phyloP scores from a whole-genome alignment of 2,113 vertebrate genomes.

The Tringa solitaria region DNA sequence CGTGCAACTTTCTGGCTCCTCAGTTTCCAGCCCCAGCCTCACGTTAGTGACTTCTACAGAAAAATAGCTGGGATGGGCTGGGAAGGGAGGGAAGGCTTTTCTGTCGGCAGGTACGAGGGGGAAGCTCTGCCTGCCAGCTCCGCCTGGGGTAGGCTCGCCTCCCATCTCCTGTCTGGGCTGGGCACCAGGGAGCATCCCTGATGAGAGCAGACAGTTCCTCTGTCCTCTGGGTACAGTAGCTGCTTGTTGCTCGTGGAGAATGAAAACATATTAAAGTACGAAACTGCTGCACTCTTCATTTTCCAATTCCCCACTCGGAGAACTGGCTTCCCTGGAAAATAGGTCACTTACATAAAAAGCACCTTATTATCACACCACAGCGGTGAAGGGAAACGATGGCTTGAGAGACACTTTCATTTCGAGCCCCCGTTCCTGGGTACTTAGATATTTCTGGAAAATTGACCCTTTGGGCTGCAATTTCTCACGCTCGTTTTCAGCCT shows the following conservation, averaged over 20 bases:
- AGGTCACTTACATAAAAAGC: slow-evolving; percentile 75
- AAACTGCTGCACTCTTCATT: slow-evolving; percentile 69
- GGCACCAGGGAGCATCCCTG: slow-evolving; percentile 36
- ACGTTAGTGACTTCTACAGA: not conserved
- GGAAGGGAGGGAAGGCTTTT: not conserved
- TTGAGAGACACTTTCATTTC: slow-evolving; percentile 50
- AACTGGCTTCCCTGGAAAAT: slow-evolving; percentile 70
- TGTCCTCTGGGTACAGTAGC: slow-evolving; percentile 52
- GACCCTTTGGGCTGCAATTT: slow-evolving; percentile 69
- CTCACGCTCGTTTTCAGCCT: slow-evolving; percentile 5
- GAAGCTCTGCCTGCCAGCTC: not conserved
- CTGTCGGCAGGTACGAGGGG: not conserved
- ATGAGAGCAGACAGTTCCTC: slow-evolving; percentile 48
- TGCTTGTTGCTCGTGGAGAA: slow-evolving; percentile 60
- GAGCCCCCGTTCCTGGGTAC: slow-evolving; percentile 23
- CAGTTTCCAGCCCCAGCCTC: not conserved
- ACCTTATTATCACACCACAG: slow-evolving; percentile 67
- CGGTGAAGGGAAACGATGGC: slow-evolving; percentile 37
- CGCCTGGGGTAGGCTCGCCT: not conserved
- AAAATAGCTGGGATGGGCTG: not conserved
- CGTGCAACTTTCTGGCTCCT: not conserved
- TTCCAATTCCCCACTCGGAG: slow-evolving; percentile 63
- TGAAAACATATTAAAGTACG: slow-evolving; percentile 66
- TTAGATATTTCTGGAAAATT: slow-evolving; percentile 65
- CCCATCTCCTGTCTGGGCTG: not conserved